phyloP scores from a whole-genome alignment of 2,888 invertebrate genomes.

The Melipona bicolor region DNA sequence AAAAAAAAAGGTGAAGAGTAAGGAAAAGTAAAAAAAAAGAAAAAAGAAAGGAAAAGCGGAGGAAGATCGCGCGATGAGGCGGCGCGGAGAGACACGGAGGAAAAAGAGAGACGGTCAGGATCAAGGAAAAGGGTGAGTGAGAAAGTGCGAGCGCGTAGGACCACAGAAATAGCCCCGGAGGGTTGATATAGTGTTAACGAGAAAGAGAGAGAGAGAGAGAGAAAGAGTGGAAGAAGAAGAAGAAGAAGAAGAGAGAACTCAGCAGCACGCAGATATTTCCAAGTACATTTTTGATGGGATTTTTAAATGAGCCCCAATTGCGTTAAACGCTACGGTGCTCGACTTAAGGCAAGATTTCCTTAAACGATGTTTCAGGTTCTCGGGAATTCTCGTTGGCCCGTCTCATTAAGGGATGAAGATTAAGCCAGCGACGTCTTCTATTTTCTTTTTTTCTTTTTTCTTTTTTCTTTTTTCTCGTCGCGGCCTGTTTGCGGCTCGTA shows the following conservation, averaged over 20 bases:
- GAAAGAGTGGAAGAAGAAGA: background rate
- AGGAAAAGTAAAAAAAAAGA: background rate
- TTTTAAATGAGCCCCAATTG: constrained; percentile 84
- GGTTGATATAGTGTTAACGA: constrained; percentile 53
- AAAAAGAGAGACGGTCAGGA: constrained; percentile 31
- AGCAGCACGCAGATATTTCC: constrained; percentile 65
- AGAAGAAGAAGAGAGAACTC: constrained; percentile 30
- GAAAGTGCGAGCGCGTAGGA: constrained; percentile 44
- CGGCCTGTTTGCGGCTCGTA: constrained; percentile 26
- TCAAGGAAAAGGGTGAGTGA: constrained; percentile 32
- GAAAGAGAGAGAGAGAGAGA: constrained; percentile 1
- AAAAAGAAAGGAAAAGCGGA: constrained; percentile 45
- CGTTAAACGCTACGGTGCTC: constrained; percentile 77
- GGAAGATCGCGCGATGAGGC: constrained; percentile 37
- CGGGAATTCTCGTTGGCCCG: constrained; percentile 46
- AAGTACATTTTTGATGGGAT: constrained; percentile 82
- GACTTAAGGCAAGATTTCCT: constrained; percentile 78
- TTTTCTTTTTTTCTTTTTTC: constrained; percentile 16
- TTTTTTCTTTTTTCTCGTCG: constrained; percentile 32
- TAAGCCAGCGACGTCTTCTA: constrained; percentile 62
- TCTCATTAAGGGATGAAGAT: constrained; percentile 67
- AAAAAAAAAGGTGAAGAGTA: constrained; percentile 32
- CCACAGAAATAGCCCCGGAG: constrained; percentile 63
- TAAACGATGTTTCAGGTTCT: constrained; percentile 76
- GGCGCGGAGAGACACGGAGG: constrained; percentile 13